A percentile compares a stretch with the other conserved stretches of the same genome.
These are phyloP conservation scores for Apis laboriosa DNA, from an alignment of 1,140 invertebrate genomes.

Conservation along the genomic window DNA sequence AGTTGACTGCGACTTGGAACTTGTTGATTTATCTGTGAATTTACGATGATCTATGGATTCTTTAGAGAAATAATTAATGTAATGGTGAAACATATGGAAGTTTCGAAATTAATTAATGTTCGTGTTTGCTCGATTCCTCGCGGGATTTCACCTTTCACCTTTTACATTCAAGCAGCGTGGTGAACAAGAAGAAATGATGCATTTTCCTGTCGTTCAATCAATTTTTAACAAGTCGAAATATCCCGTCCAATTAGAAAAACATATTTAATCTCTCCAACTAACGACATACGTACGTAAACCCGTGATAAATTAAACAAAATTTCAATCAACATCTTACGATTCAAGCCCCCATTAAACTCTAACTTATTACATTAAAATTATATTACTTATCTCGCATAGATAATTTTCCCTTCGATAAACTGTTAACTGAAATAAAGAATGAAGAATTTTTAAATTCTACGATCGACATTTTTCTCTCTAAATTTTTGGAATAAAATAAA, in stretches of 20 bases:
- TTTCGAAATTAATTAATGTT: conserved; percentile 9
- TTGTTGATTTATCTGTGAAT: not conserved
- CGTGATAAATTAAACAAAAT: not conserved
- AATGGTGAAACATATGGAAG: too few species aligned
- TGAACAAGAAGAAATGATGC: not conserved
- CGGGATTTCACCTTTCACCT: conserved; percentile 4
- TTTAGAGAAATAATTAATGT: not conserved
- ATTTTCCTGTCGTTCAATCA: not conserved
- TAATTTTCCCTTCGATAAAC: too few species aligned
- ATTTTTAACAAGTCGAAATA: not conserved
- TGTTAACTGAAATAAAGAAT: too few species aligned
- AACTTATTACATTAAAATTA: too few species aligned
- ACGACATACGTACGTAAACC: not conserved
- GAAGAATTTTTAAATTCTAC: too few species aligned
- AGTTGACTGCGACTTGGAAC: not conserved
- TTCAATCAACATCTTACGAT: not conserved
- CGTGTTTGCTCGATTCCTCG: not conserved
- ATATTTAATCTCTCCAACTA: not conserved
- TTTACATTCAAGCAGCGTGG: too few species aligned
- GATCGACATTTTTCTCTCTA: too few species aligned
- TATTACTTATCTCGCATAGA: too few species aligned
- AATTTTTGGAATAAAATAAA: too few species aligned
- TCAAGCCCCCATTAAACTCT: not conserved
- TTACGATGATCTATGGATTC: not conserved
- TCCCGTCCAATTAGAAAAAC: not conserved